These are phyloP conservation scores for Egretta garzetta DNA, from an alignment of 2,113 vertebrate genomes.

Conservation along the genomic window DNA sequence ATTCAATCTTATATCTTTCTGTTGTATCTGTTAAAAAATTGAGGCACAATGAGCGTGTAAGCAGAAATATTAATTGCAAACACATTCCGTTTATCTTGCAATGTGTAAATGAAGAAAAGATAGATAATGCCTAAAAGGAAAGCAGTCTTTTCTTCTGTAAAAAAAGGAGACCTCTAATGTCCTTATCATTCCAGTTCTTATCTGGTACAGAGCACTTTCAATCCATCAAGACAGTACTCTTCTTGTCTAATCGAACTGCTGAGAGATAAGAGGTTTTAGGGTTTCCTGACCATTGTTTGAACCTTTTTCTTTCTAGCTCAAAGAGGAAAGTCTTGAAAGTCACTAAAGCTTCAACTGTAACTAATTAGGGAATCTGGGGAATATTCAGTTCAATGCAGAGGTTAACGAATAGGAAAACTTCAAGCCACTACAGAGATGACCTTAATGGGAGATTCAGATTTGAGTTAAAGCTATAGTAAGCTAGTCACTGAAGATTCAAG, in stretches of 20 bases:
- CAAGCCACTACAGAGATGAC: slow-evolving; percentile 58
- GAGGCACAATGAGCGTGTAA: neutral
- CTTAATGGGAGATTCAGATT: slow-evolving; percentile 59
- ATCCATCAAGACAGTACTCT: slow-evolving; percentile 50
- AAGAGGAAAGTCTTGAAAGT: slow-evolving; percentile 60
- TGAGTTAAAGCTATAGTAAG: slow-evolving; percentile 65
- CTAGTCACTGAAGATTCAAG: slow-evolving; percentile 22
- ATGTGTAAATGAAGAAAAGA: slow-evolving; percentile 19
- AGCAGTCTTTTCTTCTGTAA: neutral
- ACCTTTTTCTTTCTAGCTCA: slow-evolving; percentile 54
- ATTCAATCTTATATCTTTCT: neutral
- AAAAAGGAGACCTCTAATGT: neutral
- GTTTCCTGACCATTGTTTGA: slow-evolving; percentile 68
- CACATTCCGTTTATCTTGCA: neutral
- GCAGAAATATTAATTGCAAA: slow-evolving; percentile 28
- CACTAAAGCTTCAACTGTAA: slow-evolving; percentile 70
- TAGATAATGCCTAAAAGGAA: slow-evolving; percentile 6
- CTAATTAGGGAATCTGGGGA: slow-evolving; percentile 71
- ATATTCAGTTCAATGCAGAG: slow-evolving; percentile 71
- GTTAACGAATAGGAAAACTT: slow-evolving; percentile 71
- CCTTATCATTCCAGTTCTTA: slow-evolving; percentile 55
- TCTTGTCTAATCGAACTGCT: slow-evolving; percentile 61
- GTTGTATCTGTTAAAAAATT: neutral
- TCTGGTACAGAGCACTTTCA: slow-evolving; percentile 31
- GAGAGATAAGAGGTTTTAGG: slow-evolving; percentile 68